Percentiles rank a stretch among this genome's conserved stretches.
Conservation (phyloP, 2,888 invertebrate genomes). For the Bruchidius siliquastri region DNA sequence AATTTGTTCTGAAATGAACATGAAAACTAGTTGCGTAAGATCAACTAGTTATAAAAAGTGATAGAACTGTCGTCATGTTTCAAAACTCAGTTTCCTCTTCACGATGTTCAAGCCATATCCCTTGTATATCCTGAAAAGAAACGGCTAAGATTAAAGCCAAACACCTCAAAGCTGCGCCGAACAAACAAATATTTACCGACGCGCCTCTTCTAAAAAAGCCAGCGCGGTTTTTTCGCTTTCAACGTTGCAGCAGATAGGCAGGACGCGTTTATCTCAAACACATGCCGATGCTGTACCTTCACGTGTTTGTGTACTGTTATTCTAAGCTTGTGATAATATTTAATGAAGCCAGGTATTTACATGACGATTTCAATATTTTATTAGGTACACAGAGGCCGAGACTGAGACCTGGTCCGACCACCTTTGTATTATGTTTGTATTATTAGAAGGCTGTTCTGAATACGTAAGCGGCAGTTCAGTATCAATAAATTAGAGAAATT, state of each 20-base stretch:
- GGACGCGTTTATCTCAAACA: neutral
- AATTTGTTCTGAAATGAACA: no score
- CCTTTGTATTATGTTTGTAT: neutral
- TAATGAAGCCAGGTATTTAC: neutral
- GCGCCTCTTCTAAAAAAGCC: neutral
- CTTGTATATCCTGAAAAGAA: neutral
- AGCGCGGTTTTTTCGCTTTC: neutral
- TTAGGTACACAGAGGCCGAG: neutral
- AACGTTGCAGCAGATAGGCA: neutral
- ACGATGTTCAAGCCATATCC: no score
- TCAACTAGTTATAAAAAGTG: no score
- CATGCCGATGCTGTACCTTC: neutral
- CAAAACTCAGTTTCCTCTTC: no score
- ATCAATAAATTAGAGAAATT: neutral
- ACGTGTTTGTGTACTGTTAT: neutral
- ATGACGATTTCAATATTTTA: neutral
- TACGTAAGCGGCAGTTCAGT: neutral
- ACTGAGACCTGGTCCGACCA: neutral
- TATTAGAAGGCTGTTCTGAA: neutral
- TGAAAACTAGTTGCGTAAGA: no score
- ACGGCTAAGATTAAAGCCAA: neutral
- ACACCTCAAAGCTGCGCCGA: neutral
- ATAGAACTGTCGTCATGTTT: no score
- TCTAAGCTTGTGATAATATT: neutral
- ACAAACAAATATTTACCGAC: neutral